Base-by-base conservation (phyloP, 2,113 vertebrate genomes). In the Onychorhynchus coronatus region DNA sequence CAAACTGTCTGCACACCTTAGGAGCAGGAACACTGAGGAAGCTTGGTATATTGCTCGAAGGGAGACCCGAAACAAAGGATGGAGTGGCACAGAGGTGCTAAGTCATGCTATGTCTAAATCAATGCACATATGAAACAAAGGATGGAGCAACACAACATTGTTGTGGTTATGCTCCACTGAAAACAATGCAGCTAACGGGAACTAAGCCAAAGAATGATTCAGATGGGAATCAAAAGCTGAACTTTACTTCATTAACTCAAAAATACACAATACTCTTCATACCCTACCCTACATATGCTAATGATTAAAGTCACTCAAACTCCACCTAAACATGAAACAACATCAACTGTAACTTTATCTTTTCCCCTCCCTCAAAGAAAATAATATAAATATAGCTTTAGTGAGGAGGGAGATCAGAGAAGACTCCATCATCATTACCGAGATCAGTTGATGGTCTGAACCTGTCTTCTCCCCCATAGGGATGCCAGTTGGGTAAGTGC, bases 331-430 rank as follows among this genome's bases (percentile, higher is more conserved):
- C 4, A 30, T 7, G n/a, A 82, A 75, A 41, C 21, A 41, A 21
- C 27, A 63, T 41, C 37, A 63, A 68, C 8, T 0, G 0, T 46
- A 82, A 52, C 4, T n/a, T 53, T 7, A 47, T 8, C n/a, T 61
- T 41, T 68, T 46, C 24, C 59, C 9, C 21, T 35, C 5, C 9
- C 0, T 0, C 28, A 68, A 75, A 3, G 2, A 68, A 83, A 75
- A 75, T 22, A 61, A 39, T 21, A 37, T 4, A 58, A 42, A 33
- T 28, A 41, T 10, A 61, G 24, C 39, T 47, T 41, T 46, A 61
- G 17, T 39, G 59, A 11, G 13, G 13, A 8, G 9, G 20, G 30
- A 53, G 24, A 17, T 55, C 46, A 76, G 21, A 75, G n/a, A 62
- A 53, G n/a, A 30, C 24, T 53, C 17, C 39, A 47, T 31, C 14